Evolutionary conservation across 2,888 invertebrate species (phyloP), one percentile per base, ranked within the genome.

Genomic region (Notocelia uddmanniana): DNA sequence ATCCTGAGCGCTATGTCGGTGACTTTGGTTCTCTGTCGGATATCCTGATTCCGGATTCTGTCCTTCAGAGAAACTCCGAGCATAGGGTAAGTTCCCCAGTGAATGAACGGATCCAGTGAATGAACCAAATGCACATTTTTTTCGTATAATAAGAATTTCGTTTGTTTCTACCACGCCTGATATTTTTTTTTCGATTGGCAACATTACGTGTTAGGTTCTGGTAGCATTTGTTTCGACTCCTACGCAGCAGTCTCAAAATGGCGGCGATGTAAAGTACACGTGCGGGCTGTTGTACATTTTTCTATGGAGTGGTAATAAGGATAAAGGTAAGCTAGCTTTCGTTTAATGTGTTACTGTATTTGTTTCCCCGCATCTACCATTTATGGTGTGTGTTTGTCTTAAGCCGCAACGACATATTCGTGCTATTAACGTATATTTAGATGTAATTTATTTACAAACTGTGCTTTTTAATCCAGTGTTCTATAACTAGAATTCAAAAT

Each of bases 261-360:
- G 45, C 45, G 45, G n/a, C 15, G n/a, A 45, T 45, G 2, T 45
- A n/a, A 45, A 45, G 45, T 45, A n/a, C 15, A 15, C 45, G n/a
- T n/a, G 8, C n/a, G 13, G 13, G 15, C 45, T 13, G 45, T n/a
- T 45, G 45, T 45, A 3, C 13, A n/a, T 45, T 45, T 15, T 45
- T 45, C 15, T 45, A 45, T 45, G 45, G 45, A 45, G 15, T 3
- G 3, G 45, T 45, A 45, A 45, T 45, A 45, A 45, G 45, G 45
- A 45, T 45, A 15, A 45, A 45, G 45, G 45, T 45, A 45, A 5
- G 45, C 45, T 45, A 45, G 13, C 15, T 45, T 45, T 1, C n/a
- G n/a, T 45, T 45, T 45, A 45, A 45, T 45, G 45, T 45, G 45
- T 45, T 45, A 45, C 45, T 45, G 45, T 45, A n/a, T 45, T 15